These are phyloP conservation scores for Eulemur rubriventer DNA, from an alignment of 2,797 vertebrate species.

Conservation along the genomic window DNA sequence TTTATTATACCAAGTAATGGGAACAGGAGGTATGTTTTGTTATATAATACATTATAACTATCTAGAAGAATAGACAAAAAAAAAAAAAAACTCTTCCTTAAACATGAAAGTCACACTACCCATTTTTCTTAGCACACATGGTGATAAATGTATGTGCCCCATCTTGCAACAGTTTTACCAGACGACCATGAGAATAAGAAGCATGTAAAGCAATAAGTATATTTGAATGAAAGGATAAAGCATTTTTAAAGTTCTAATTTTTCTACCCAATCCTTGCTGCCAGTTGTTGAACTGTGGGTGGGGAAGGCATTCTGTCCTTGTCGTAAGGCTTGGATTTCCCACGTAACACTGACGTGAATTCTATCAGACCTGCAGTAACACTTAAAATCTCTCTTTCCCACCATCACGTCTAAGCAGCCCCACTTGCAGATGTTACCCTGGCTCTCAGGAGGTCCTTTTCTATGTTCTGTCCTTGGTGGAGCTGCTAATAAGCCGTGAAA, in stretches of 20 bases:
- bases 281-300: background rate
- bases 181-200: slow-evolving; percentile 1
- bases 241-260: slow-evolving; percentile 52
- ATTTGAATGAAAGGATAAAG: slow-evolving; percentile 27
- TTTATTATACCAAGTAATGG: slow-evolving; percentile 60
- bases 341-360: background rate
- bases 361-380: background rate
- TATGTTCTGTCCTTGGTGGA: background rate
- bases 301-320: background rate
- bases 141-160: background rate
- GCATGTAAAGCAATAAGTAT: background rate
- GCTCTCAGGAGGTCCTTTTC: background rate
- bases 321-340: background rate
- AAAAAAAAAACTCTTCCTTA: background rate
- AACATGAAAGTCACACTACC: background rate
- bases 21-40: slow-evolving; percentile 41
- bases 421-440: background rate
- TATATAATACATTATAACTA: slow-evolving; percentile 51
- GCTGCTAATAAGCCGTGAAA: background rate
- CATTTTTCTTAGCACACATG: background rate
- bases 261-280: background rate
- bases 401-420: background rate
- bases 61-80: background rate
- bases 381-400: background rate
- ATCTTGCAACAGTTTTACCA: background rate